Percentiles rank a stretch among this genome's conserved stretches.
Conservation (phyloP, 2,888 invertebrate species). For the Terebella lapidaria region DNA sequence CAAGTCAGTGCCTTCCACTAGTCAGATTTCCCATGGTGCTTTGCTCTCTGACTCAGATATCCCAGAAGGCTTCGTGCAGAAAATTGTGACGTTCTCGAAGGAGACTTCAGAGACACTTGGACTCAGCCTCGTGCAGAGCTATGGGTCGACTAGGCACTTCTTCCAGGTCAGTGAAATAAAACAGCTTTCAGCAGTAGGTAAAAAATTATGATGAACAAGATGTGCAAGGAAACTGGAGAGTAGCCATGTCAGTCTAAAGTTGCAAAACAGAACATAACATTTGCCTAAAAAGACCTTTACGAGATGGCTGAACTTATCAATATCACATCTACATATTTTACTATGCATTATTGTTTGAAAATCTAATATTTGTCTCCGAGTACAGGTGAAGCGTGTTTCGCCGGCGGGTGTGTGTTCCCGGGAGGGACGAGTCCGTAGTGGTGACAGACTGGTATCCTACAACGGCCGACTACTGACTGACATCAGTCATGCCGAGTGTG, state of each 20-base stretch:
- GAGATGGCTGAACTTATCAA: no score
- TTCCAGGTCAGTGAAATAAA: neutral
- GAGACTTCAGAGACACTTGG: slow-evolving; percentile 36
- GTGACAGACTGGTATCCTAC: neutral
- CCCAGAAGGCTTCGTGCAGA: slow-evolving; percentile 17
- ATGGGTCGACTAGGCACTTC: neutral
- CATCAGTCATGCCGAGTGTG: neutral
- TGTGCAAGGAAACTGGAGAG: no score
- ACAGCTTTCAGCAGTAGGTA: neutral
- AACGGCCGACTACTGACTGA: neutral
- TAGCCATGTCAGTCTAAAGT: no score
- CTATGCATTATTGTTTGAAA: no score
- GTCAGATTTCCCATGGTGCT: neutral
- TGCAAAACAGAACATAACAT: no score
- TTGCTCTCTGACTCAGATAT: neutral
- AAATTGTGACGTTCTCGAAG: slow-evolving; percentile 30
- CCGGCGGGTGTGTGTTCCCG: neutral
- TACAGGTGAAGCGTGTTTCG: slow-evolving; percentile 1
- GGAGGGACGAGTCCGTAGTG: neutral
- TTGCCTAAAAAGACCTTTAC: no score
- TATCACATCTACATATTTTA: no score
- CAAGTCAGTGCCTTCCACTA: neutral
- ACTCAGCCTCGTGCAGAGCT: slow-evolving; percentile 32
- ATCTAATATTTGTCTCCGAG: neutral
- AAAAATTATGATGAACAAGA: no score